Conservation (phyloP, 2,113 vertebrate genomes). For the Emydocephalus ijimae region DNA sequence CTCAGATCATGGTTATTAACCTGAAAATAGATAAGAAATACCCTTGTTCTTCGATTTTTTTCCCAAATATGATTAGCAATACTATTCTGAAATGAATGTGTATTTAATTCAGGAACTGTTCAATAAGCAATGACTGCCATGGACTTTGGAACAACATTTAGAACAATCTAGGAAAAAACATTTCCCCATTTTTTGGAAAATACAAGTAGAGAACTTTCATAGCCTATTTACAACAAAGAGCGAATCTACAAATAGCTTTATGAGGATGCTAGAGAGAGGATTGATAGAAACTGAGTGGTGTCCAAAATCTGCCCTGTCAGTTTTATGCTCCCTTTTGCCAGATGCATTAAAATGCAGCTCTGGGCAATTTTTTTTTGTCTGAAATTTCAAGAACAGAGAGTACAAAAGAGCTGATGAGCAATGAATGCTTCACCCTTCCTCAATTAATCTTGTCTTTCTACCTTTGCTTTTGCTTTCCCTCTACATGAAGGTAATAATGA, state of each 20-base stretch:
- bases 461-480: slow-evolving; percentile 89
- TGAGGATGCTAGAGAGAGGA: slow-evolving; percentile 44
- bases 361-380: slow-evolving; percentile 64
- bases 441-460: slow-evolving; percentile 98
- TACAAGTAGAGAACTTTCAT: slow-evolving; percentile 23
- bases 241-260: slow-evolving; percentile 36
- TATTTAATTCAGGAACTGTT: slow-evolving; percentile 17
- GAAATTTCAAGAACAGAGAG: slow-evolving; percentile 75
- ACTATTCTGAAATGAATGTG: slow-evolving; percentile 19
- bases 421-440: slow-evolving; percentile 89
- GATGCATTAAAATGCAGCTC: slow-evolving; percentile 72
- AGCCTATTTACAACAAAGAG: slow-evolving; percentile 28
- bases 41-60: slow-evolving; percentile 37
- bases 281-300: slow-evolving; percentile 60
- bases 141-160: slow-evolving; percentile 40
- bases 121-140: slow-evolving; percentile 46
- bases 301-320: slow-evolving; percentile 75
- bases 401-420: slow-evolving; percentile 91
- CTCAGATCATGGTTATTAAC: not conserved
- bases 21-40: slow-evolving; percentile 4
- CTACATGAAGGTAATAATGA: slow-evolving; percentile 90
- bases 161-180: slow-evolving; percentile 26
- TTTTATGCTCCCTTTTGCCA: slow-evolving; percentile 64
- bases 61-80: slow-evolving; percentile 24
- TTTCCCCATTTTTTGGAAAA: not conserved